Base-by-base conservation (phyloP, 37 sponge, comb jelly and placozoan species). In the Crambe crambe region DNA sequence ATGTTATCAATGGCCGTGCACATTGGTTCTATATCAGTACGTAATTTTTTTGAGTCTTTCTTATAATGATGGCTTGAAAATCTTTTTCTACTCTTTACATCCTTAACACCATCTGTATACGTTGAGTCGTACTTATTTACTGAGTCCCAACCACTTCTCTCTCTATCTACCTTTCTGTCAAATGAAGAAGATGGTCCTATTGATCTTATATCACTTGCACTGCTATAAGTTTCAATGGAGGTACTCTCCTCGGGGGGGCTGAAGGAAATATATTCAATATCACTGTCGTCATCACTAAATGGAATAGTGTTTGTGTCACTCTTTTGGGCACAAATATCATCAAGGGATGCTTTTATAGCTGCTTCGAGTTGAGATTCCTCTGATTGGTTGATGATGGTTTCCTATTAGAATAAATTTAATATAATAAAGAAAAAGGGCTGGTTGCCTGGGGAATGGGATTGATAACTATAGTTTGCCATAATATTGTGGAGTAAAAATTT, bases 351-450 rank as follows among this genome's bases (percentile, higher is more conserved):
- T 21, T 72, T 74, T 10, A 95, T 92, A 31, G 95, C 95, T 31
- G 93, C 90, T 59, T 84, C 89, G 0, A 95, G 30, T 62, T 95
- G 95, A 0, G 73, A 61, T 37, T 95, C 80, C 35, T 95, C 95
- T 25, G 84, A 86, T 15, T 73, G 44, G 37, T 92, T 65, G 35
- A 30, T 9, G 3, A 65, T 17, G 10, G 57, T 26, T 56, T 74
- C 58, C 58, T 32, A 17, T 26, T 21, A 27, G 31, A 27, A 42
- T 30, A 36, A 74, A 21, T 25, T 34, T 42, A 54, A 54, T 47
- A 47, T n/a, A n/a, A n/a, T n/a, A n/a, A n/a, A n/a, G n/a, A n/a
- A n/a, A n/a, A n/a, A n/a, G n/a, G n/a, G n/a, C n/a, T n/a, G n/a
- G n/a, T n/a, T n/a, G n/a, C n/a, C n/a, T n/a, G n/a, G n/a, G n/a